Evolutionary conservation across 2,113 vertebrate species (phyloP), one percentile per base, ranked within the genome.

Genomic region (Zeus faber): DNA sequence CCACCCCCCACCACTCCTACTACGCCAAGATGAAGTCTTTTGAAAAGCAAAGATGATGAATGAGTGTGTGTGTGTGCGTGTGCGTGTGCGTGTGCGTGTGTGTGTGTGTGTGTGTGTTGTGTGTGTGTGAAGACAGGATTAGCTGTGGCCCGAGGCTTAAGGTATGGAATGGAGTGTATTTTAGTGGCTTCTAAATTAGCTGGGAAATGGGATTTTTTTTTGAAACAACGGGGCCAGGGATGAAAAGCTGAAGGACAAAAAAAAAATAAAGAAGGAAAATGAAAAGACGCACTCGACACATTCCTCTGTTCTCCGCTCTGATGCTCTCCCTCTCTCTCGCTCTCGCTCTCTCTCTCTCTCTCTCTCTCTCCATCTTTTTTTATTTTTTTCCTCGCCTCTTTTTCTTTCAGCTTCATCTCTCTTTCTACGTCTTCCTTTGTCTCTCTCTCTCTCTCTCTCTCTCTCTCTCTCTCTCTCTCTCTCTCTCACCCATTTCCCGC

Each of bases 151-250:
- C 83, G 70, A 76, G 85, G 85, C 82, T 83, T 82, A 82, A 86
- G 83, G 85, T 87, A 85, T 82, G 76, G 79, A 83, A 80, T 82
- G 68, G 78, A 76, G 82, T 82, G 78, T 86, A 82, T 87, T 87
- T 84, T 86, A 85, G 85, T 77, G 77, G 79, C 80, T 79, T 83
- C 83, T 86, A 86, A 87, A 86, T 86, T 85, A 86, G 79, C 82
- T 81, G 66, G 80, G 80, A 85, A 87, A 87, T 87, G 80, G 79
- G 82, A 86, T 86, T 86, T n/a, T n/a, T n/a, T n/a, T n/a, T 83
- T 87, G 79, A 87, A 74, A 87, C 85, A 87, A 87, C 85, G 81
- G 82, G 71, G 65, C 79, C 76, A 65, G 25, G 80, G 82, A 73
- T 67, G 24, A 81, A 83, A 73, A 67, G 62, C 66, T 77, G 61